A percentile compares a stretch with the other conserved stretches of the same genome.
Evolutionary conservation across 2,888 invertebrate genomes (phyloP).

Genomic region (Petrolisthes cinctipes): DNA sequence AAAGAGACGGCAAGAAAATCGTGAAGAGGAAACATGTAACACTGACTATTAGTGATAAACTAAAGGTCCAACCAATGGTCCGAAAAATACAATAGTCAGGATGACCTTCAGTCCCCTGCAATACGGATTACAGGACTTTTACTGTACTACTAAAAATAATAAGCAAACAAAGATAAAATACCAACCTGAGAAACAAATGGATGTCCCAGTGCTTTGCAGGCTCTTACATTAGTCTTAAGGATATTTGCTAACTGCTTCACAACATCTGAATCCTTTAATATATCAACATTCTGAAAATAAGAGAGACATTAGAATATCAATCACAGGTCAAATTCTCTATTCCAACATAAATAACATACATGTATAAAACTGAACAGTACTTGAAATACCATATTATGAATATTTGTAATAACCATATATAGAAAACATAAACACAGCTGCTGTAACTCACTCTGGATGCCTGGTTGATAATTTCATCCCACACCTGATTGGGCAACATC

Average conservation of each 20-base stretch:
- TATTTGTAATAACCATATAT: not conserved
- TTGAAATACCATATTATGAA: not conserved
- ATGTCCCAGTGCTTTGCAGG: constrained; percentile 98
- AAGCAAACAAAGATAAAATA: constrained; percentile 80
- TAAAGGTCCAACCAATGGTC: not conserved
- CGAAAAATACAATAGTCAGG: no score
- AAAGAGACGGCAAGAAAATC: no score
- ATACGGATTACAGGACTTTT: no score
- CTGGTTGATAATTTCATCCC: constrained; percentile 98
- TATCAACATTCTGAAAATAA: constrained; percentile 83
- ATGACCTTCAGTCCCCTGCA: no score
- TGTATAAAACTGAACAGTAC: not conserved
- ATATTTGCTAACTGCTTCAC: constrained; percentile 98
- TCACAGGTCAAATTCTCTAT: not conserved
- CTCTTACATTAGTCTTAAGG: constrained; percentile 97
- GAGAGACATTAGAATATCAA: not conserved
- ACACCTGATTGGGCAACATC: constrained; percentile 95
- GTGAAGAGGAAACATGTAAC: no score
- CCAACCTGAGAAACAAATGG: constrained; percentile 94
- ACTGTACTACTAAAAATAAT: no score
- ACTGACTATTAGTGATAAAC: no score
- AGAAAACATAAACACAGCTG: constrained; percentile 5
- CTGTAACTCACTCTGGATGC: constrained; percentile 80
- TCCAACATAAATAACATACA: not conserved
- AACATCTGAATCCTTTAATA: constrained; percentile 94